These are phyloP conservation scores for Erebia palarica DNA, from an alignment of 2,888 invertebrate genomes.

Conservation along the genomic window DNA sequence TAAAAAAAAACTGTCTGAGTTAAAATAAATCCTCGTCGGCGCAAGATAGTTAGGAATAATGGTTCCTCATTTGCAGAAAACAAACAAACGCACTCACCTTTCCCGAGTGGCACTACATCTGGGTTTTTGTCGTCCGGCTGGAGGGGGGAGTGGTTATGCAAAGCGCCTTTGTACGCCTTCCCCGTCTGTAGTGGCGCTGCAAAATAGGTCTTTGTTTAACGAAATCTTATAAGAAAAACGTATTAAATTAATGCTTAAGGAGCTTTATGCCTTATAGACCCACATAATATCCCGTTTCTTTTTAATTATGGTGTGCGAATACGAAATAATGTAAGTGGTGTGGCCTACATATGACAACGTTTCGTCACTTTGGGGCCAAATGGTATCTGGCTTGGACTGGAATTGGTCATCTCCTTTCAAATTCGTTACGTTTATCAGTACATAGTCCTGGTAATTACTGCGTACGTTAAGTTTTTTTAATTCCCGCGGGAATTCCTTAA, in stretches of 20 bases:
- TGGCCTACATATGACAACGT: no score
- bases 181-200: conserved; percentile 69
- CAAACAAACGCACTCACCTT: conserved; percentile 81
- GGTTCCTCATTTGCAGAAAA: conserved; percentile 22
- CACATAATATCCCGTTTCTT: background rate
- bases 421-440: no score
- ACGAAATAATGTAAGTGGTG: no score
- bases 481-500: no score
- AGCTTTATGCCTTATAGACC: no score
- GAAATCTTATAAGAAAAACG: conserved; percentile 22
- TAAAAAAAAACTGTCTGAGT: background rate
- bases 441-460: no score
- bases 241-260: background rate
- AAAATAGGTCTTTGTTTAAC: conserved; percentile 45
- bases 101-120: conserved; percentile 93
- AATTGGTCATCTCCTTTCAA: background rate
- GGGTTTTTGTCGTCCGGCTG: conserved; percentile 94
- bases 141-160: conserved; percentile 84
- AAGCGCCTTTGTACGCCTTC: conserved; percentile 84
- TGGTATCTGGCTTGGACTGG: no score
- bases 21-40: background rate
- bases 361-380: no score
- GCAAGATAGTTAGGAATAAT: conserved; percentile 13
- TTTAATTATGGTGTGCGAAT: no score
- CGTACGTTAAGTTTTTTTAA: no score